These are phyloP conservation scores for Semnornis frantzii DNA, from an alignment of 2,113 vertebrate species.

Conservation along the genomic window DNA sequence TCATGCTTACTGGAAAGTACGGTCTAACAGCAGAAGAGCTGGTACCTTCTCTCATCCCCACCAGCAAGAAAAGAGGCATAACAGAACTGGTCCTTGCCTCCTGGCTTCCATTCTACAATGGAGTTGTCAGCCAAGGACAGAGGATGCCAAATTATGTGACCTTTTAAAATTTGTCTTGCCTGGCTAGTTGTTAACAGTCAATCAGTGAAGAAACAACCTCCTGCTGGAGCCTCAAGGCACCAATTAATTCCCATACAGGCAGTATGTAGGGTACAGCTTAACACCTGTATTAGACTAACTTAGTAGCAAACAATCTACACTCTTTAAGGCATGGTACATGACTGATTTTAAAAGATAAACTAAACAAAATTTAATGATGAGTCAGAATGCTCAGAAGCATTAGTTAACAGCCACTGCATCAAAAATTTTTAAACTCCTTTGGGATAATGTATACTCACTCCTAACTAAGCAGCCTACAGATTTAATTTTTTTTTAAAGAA, in stretches of 20 bases:
- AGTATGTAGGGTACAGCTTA: background rate
- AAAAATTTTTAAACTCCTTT: background rate
- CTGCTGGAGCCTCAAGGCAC: background rate
- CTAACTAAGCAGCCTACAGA: background rate
- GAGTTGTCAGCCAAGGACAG: slow-evolving; percentile 50
- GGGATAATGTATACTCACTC: background rate
- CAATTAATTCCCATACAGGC: background rate
- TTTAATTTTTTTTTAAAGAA: background rate
- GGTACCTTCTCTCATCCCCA: background rate
- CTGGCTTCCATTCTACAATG: background rate
- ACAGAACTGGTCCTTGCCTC: background rate
- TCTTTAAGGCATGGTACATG: background rate
- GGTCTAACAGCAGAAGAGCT: background rate
- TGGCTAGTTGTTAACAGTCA: slow-evolving; percentile 55
- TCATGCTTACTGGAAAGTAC: background rate
- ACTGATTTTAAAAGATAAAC: background rate
- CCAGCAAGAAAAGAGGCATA: background rate
- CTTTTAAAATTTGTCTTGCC: slow-evolving; percentile 58
- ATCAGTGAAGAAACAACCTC: slow-evolving; percentile 48
- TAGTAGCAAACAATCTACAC: background rate
- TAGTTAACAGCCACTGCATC: background rate
- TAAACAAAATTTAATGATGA: background rate
- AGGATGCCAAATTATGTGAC: slow-evolving; percentile 9
- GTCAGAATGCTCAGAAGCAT: background rate
- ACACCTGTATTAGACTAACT: slow-evolving; percentile 1